Evolutionary conservation across 2,113 vertebrate genomes (phyloP).

Genomic region (Dolichotis patagonum): DNA sequence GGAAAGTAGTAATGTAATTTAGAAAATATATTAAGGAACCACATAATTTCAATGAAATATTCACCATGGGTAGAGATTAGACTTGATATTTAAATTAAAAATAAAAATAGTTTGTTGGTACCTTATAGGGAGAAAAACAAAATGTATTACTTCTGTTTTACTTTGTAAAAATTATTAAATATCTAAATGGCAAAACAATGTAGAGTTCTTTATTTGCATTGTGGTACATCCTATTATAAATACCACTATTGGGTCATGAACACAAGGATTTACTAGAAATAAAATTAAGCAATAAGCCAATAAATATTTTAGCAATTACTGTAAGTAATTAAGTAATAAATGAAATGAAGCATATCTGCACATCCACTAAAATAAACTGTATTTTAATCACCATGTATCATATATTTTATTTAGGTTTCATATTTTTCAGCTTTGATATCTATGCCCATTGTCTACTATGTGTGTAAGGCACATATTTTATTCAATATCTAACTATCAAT

Average conservation of each 20-base stretch:
- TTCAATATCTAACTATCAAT: background rate
- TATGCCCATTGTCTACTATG: background rate
- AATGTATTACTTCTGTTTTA: background rate
- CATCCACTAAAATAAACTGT: background rate
- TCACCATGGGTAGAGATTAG: background rate
- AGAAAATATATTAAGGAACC: background rate
- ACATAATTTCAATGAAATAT: background rate
- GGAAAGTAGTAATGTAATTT: background rate
- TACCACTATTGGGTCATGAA: background rate
- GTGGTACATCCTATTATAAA: constrained; percentile 3
- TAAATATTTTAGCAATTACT: background rate
- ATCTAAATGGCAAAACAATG: background rate
- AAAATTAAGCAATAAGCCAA: background rate
- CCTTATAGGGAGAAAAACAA: background rate
- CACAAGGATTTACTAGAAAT: background rate
- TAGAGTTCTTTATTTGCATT: background rate
- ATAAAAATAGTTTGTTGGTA: background rate
- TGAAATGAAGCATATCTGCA: background rate
- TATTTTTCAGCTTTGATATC: constrained; percentile 20
- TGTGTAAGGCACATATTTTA: background rate
- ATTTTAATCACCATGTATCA: constrained; percentile 9
- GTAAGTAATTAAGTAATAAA: constrained; percentile 5
- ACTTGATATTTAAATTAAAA: background rate
- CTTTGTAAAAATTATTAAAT: constrained; percentile 41
- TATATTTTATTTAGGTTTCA: constrained; percentile 6